Conservation (phyloP, 2,888 invertebrate species). For the Dromius quadrimaculatus region DNA sequence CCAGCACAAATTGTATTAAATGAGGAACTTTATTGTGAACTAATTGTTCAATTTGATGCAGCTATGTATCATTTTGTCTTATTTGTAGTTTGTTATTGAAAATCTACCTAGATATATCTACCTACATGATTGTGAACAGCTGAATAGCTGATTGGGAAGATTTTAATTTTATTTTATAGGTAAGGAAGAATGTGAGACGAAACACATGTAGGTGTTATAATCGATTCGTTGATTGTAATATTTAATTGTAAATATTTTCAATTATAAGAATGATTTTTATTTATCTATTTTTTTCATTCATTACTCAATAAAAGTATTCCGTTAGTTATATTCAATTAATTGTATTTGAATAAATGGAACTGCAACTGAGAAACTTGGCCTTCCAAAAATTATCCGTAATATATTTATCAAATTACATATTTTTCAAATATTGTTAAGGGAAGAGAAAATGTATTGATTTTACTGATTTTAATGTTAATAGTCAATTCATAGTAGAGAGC, state of each 20-base stretch:
- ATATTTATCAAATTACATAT: too few relatives aligned
- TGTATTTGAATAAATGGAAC: too few relatives aligned
- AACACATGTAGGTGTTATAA: slow-evolving; percentile 30
- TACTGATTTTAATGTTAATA: too few relatives aligned
- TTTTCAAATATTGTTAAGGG: too few relatives aligned
- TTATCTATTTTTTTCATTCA: slow-evolving; percentile 37
- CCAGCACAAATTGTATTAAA: slow-evolving; percentile 19
- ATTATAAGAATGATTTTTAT: slow-evolving; percentile 53
- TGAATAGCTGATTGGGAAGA: slow-evolving; percentile 18
- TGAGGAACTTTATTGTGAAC: slow-evolving; percentile 30
- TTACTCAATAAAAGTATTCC: slow-evolving; percentile 29
- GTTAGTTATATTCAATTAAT: too few relatives aligned
- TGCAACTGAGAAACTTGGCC: too few relatives aligned
- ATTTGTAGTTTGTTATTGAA: slow-evolving; percentile 35
- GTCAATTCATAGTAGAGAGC: too few relatives aligned
- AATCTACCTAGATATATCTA: slow-evolving; percentile 29
- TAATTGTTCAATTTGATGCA: slow-evolving; percentile 28
- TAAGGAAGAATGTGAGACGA: slow-evolving; percentile 20
- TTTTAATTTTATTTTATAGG: slow-evolving; percentile 30
- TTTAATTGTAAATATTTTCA: slow-evolving; percentile 53
- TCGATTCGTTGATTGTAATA: slow-evolving; percentile 47
- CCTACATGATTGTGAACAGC: slow-evolving; percentile 9
- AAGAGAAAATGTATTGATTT: too few relatives aligned
- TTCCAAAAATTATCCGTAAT: too few relatives aligned
- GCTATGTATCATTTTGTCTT: slow-evolving; percentile 24